phyloP scores from a whole-genome alignment of 2,113 vertebrate genomes.

The Callocephalon fimbriatum region DNA sequence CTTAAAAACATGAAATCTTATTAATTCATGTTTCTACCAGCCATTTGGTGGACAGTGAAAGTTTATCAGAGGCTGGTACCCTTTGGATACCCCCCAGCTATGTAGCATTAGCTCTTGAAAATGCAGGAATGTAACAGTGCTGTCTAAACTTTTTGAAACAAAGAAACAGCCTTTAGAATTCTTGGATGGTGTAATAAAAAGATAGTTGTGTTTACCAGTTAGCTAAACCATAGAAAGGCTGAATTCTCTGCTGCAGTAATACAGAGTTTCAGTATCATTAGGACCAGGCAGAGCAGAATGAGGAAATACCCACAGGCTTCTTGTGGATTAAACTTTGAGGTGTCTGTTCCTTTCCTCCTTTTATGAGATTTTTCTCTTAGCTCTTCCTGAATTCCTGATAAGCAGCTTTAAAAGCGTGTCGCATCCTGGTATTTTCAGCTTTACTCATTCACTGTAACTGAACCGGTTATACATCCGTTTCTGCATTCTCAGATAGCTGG shows the following conservation, averaged over 20 bases:
- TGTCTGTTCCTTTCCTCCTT: conserved; percentile 4
- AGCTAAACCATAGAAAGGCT: neutral
- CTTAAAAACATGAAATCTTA: neutral
- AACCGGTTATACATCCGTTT: neutral
- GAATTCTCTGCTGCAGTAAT: neutral
- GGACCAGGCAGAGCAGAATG: neutral
- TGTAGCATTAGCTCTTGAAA: neutral
- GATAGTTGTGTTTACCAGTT: neutral
- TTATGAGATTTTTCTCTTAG: conserved; percentile 4
- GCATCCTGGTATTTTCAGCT: neutral
- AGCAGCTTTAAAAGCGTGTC: conserved; percentile 18
- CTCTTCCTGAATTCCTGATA: conserved; percentile 22
- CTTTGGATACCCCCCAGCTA: neutral
- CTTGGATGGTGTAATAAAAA: neutral
- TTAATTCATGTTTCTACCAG: neutral
- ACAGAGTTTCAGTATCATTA: neutral
- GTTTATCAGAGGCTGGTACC: neutral
- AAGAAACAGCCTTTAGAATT: neutral
- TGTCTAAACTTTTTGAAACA: neutral
- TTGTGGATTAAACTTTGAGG: neutral
- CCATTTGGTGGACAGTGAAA: neutral
- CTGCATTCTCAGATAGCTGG: neutral
- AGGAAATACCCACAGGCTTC: neutral
- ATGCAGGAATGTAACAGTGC: neutral
- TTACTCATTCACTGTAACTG: neutral